A percentile compares a stretch with the other conserved stretches of the same genome.
Evolutionary conservation across 2,888 invertebrate genomes (phyloP).

Genomic region (Pogonocherus hispidulus): DNA sequence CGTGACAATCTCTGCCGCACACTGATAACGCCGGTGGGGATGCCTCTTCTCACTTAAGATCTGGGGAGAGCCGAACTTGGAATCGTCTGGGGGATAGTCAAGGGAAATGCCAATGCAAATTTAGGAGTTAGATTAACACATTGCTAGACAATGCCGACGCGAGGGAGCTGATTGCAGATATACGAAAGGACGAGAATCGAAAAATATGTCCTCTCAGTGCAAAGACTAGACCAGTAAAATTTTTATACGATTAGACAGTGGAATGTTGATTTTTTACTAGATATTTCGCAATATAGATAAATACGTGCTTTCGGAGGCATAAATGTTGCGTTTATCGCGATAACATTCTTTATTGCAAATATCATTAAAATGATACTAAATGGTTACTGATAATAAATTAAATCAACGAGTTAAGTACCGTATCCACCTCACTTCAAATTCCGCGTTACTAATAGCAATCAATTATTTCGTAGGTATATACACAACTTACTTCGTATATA

Average conservation of each 20-base stretch:
- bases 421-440: no score
- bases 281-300: background rate
- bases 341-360: no score
- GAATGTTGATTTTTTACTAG: slow-evolving; percentile 3
- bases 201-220: slow-evolving; percentile 5
- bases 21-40: slow-evolving; percentile 64
- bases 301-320: no score
- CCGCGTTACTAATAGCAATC: no score
- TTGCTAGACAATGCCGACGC: slow-evolving; percentile 13
- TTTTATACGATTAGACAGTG: background rate
- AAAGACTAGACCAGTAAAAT: slow-evolving; percentile 3
- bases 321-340: no score
- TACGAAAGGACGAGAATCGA: no score
- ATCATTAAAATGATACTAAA: no score
- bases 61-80: slow-evolving; percentile 15
- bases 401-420: no score
- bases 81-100: slow-evolving; percentile 34
- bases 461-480: no score
- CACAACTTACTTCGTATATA: no score
- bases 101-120: slow-evolving; percentile 30
- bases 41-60: slow-evolving; percentile 58
- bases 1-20: slow-evolving; percentile 68
- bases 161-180: slow-evolving; percentile 3
- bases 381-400: no score
- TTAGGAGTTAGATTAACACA: slow-evolving; percentile 33